Base-by-base conservation (phyloP, 2,888 invertebrate species). In the Prionchulus punctatus region DNA sequence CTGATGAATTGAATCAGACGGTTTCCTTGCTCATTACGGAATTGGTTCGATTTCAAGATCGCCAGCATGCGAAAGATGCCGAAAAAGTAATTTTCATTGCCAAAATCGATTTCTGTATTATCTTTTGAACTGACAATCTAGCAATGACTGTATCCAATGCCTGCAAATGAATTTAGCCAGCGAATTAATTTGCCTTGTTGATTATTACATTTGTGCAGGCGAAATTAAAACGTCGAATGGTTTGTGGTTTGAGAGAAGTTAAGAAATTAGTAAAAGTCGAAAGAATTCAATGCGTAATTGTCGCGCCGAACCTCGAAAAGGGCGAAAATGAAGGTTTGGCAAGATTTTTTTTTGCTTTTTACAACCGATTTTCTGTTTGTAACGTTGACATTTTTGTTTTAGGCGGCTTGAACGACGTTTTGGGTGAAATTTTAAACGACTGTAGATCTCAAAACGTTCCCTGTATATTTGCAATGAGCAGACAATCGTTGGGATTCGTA, bases 271-370 rank as follows among this genome's bases (percentile, higher is more conserved):
- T 82, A n/a, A 72, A 73, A 49, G 68, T 79, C 28, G 77, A 76
- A 57, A 80, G 79, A 68, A 70, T 81, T 1, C 79, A 79, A 65
- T 69, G 80, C 58, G 70, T 82, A 4, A 72, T 82, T 4, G 73
- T 82, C 51, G 81, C 82, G 7, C 78, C 81, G 1, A 80, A 82
- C 66, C 73, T 82, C 62, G 81, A 82, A 63, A 70, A 70, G 62
- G 72, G 72, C 50, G 69, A 73, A 59, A 72, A 72, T 2, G 72
- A 75, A 69, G 77, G 77, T 76, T 59, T 55, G 60, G 12, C n/a
- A n/a, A n/a, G n/a, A n/a, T n/a, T n/a, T n/a, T n/a, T n/a, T n/a
- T n/a, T n/a, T n/a, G n/a, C n/a, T n/a, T n/a, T n/a, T n/a, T n/a
- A n/a, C n/a, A n/a, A n/a, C n/a, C n/a, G n/a, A n/a, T n/a, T n/a